Evolutionary conservation across 2,888 invertebrate genomes (phyloP), one percentile per base, ranked within the genome.

Genomic region (Blastobasis adustella): DNA sequence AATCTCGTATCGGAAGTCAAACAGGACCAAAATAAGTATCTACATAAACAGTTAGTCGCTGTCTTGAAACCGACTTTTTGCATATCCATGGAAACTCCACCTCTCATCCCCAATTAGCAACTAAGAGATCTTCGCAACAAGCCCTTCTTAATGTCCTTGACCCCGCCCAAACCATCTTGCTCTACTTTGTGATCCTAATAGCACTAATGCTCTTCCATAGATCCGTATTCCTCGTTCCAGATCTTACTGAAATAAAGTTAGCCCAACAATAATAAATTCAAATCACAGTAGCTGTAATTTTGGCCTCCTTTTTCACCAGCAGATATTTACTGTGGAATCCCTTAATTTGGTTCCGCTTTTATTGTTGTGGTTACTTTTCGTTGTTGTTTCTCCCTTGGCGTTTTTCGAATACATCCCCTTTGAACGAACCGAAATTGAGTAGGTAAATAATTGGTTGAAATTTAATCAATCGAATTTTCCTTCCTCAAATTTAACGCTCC

Each of bases 231-330:
- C 23, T 23, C 23, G 3, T 23, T 68, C 69, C 64, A 63, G 61
- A 71, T 66, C 69, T 66, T 68, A 61, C 69, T 67, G 70, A 83
- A 85, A 84, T 82, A 83, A 85, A 84, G 85, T 85, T 83, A 85
- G 81, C 80, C 77, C 76, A 70, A 65, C 73, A 73, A 82, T 79
- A 83, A 84, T 85, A 84, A 85, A 85, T 86, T 84, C 84, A 84
- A 86, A 87, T 87, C 85, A 85, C 82, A 80, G 70, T 74, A 65
- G 71, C 71, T 71, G 74, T 77, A 81, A 82, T 82, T 84, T 84
- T 77, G 71, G 71, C 76, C 75, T 78, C 79, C 76, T 77, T 83
- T 82, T 83, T 77, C 76, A 72, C 79, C 71, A 74, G 70, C 69
- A 79, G 77, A 83, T 79, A 82, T 82, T 82, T 76, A 68, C 75